phyloP scores from a whole-genome alignment of 2,888 invertebrate species.

The Aleiodes alternator region DNA sequence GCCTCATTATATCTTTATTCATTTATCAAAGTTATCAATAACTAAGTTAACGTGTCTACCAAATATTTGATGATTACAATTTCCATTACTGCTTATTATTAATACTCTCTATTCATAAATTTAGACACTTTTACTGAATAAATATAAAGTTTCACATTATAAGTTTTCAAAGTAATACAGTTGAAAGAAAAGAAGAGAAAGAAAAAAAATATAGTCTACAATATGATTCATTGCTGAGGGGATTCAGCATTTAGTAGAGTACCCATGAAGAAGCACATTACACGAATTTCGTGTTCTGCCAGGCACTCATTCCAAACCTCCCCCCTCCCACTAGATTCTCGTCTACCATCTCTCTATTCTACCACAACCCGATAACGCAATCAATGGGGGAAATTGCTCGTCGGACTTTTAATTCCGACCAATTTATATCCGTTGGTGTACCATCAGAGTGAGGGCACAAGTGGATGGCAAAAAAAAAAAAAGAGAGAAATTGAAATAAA shows the following conservation, averaged over 20 bases:
- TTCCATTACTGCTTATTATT: background rate
- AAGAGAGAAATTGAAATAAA: background rate
- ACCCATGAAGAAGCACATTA: conserved; percentile 25
- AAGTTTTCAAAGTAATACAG: too few relatives aligned
- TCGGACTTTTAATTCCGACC: conserved; percentile 59
- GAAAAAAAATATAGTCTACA: too few relatives aligned
- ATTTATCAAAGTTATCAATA: conserved; percentile 24
- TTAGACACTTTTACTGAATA: too few relatives aligned
- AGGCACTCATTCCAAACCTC: conserved; percentile 11
- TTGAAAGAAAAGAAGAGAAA: too few relatives aligned
- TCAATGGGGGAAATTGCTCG: conserved; percentile 46
- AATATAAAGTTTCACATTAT: too few relatives aligned
- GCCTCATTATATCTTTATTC: conserved; percentile 35
- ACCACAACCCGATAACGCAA: conserved; percentile 45
- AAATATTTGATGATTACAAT: conserved; percentile 27
- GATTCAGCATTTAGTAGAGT: background rate
- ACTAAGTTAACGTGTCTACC: conserved; percentile 4
- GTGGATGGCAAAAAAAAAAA: conserved; percentile 31
- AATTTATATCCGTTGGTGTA: conserved; percentile 58
- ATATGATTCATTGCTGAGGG: background rate
- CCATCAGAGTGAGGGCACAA: conserved; percentile 15
- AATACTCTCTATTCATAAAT: background rate
- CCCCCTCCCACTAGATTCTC: background rate
- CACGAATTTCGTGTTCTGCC: conserved; percentile 22
- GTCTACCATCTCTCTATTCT: conserved; percentile 26